A percentile compares a stretch with the other conserved stretches of the same genome.
These are phyloP conservation scores for Bagarius yarrelli DNA, from an alignment of 2,113 vertebrate species.

Conservation along the genomic window DNA sequence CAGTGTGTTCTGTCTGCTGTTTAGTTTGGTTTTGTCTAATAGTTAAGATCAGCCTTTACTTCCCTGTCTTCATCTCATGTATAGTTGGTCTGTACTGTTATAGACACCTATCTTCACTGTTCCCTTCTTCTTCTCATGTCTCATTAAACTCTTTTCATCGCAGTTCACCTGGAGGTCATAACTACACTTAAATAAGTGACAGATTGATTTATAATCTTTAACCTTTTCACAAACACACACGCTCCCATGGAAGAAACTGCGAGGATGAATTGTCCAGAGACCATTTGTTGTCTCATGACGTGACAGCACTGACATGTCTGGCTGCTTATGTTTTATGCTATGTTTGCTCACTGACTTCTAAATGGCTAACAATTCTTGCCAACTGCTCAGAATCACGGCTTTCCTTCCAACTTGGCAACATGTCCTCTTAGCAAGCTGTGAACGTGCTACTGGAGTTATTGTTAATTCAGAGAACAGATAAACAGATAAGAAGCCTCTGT, in stretches of 20 bases:
- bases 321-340: neutral
- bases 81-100: neutral
- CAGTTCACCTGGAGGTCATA: neutral
- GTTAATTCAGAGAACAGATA: neutral
- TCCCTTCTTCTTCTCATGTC: neutral
- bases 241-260: neutral
- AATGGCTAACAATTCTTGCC: neutral
- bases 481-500: neutral
- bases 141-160: neutral
- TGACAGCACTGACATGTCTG: neutral
- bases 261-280: neutral
- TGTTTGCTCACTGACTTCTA: neutral
- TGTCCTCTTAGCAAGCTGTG: neutral
- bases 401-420: neutral
- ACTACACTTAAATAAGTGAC: too few relatives aligned
- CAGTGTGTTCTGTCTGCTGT: neutral
- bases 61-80: neutral
- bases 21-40: neutral
- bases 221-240: neutral
- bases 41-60: neutral
- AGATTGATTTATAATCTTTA: neutral
- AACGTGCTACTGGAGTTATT: neutral
- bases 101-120: neutral
- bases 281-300: neutral
- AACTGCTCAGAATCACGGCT: neutral